A percentile compares a stretch with the other conserved stretches of the same genome.
phyloP scores from a whole-genome alignment of 1,140 invertebrate species.

The Lordiphosa collinella region DNA sequence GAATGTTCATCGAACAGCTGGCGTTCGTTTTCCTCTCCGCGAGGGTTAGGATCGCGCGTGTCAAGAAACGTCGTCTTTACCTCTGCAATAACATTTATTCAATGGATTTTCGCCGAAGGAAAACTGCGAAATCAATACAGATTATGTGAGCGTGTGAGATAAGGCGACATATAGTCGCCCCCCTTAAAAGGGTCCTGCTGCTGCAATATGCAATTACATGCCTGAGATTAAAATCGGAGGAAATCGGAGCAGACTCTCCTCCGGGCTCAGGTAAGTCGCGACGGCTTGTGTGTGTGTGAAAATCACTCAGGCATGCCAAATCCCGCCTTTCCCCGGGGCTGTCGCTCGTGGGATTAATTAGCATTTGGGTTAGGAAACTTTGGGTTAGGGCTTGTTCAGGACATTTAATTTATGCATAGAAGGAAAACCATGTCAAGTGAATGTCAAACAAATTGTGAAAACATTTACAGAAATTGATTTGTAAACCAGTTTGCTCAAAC shows the following conservation, averaged over 20 bases:
- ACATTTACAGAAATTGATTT: conserved; percentile 43
- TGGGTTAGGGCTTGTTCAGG: conserved; percentile 6
- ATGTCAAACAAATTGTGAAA: conserved; percentile 68
- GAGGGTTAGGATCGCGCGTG: conserved; percentile 42
- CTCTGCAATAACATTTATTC: conserved; percentile 20
- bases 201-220: conserved; percentile 71
- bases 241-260: conserved; percentile 21
- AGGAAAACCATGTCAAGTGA: conserved; percentile 53
- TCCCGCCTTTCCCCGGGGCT: conserved; percentile 19
- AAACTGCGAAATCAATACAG: conserved; percentile 51
- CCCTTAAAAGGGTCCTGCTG: conserved; percentile 12
- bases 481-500: conserved; percentile 45
- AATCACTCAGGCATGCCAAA: conserved; percentile 60
- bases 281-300: conserved; percentile 45
- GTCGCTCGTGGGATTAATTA: conserved; percentile 63
- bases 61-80: conserved; percentile 32
- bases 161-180: conserved; percentile 37
- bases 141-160: conserved; percentile 37
- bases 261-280: conserved; percentile 15
- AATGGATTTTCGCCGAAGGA: conserved; percentile 2
- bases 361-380: conserved; percentile 56
- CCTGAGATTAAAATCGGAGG: conserved; percentile 56
- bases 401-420: conserved; percentile 37
- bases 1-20: conserved; percentile 56
- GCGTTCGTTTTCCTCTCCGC: conserved; percentile 28